Conservation (phyloP, 2,888 invertebrate genomes). For the Agonopterix heracliana region DNA sequence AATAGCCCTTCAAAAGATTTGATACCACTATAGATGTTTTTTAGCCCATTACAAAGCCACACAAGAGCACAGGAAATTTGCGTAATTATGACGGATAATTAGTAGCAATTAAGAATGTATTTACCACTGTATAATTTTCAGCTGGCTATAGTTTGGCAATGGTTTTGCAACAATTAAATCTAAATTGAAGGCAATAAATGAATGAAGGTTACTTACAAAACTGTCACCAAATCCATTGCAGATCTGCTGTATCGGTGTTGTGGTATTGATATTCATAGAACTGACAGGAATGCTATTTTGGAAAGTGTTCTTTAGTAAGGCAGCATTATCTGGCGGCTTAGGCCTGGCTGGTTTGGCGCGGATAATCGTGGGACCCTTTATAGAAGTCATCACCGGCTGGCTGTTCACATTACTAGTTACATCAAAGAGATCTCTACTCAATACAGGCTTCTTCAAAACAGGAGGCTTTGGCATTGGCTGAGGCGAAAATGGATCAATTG, state of each 20-base stretch:
- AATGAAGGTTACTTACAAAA: conserved; percentile 48
- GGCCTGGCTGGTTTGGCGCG: conserved; percentile 78
- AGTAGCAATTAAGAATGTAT: neutral
- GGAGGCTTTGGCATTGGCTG: conserved; percentile 45
- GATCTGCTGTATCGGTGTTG: conserved; percentile 61
- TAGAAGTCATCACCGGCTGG: conserved; percentile 2
- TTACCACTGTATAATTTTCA: neutral
- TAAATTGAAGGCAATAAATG: neutral
- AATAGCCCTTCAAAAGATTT: too few species aligned
- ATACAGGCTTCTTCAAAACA: conserved; percentile 67
- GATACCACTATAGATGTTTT: too few species aligned
- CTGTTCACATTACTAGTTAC: conserved; percentile 60
- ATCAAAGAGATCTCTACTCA: conserved; percentile 81
- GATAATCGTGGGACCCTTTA: conserved; percentile 85
- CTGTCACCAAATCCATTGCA: conserved; percentile 48
- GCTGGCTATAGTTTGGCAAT: neutral
- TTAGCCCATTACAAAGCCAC: too few species aligned
- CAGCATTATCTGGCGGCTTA: conserved; percentile 70
- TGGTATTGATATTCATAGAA: conserved; percentile 61
- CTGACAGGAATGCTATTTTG: conserved; percentile 42
- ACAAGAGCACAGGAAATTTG: neutral
- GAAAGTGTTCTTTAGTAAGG: conserved; percentile 58
- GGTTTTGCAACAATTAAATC: neutral
- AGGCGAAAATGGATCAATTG: conserved; percentile 76
- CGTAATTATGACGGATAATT: neutral